Evolutionary conservation across 2,113 vertebrate species (phyloP), one percentile per base, ranked within the genome.

Genomic region (Apteryx owenii): DNA sequence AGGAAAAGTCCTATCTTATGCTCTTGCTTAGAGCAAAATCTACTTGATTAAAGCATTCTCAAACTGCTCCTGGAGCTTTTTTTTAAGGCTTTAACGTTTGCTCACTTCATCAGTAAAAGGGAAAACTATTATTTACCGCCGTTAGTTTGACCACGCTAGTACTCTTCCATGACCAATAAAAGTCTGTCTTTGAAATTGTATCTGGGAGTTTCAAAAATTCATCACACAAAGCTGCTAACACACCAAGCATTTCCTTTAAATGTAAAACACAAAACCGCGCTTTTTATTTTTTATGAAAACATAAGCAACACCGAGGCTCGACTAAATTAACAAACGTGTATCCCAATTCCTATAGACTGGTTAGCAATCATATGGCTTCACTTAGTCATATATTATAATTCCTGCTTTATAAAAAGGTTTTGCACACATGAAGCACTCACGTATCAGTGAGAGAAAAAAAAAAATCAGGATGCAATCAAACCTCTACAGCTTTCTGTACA

Each of bases 401-500:
- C 61, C 9, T 73, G 48, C 46, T 80, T 91, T 89, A 82, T 64
- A 81, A 91, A 92, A 91, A 88, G 61, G 54, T 51, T 92, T 95
- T 93, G 91, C 87, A 85, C 54, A 64, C 77, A 66, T 22, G 79
- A 88, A 95, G 85, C 76, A 26, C 79, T 93, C 91, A 11, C 78
- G 71, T 53, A 88, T 22, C 70, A 75, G 33, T 14, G 40, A 95
- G 72, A 96, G 76, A 71, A 73, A 89, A 95, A n/a, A 38, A 11
- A 38, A 73, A 73, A 97, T 66, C 86, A 87, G 79, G 87, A 82
- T 65, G 89, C 60, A 94, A 95, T 91, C 93, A 95, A 89, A 91
- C 78, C 84, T 88, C 76, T 56, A 33, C 40, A 68, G 81, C 70
- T 94, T 91, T 89, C 87, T 33, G 76, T 22, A 75, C 42, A 96